Evolutionary conservation across 2,797 vertebrate genomes (phyloP).

Genomic region (Halcyon badia): DNA sequence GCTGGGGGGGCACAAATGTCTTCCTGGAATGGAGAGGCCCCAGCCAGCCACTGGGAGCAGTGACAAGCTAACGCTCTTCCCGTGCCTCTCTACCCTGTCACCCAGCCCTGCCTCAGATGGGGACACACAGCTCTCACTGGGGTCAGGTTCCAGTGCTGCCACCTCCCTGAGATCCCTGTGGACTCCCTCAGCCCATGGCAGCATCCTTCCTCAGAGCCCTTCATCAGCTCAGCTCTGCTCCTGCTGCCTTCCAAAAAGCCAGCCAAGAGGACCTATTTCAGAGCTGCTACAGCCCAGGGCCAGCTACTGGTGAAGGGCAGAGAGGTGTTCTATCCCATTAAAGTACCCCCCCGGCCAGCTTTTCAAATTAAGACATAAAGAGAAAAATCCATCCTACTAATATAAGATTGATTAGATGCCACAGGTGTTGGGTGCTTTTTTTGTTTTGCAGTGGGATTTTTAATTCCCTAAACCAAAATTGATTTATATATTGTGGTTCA

Average conservation of each 20-base stretch:
- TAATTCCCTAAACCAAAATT: constrained; percentile 32
- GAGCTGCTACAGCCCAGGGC: not conserved
- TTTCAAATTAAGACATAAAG: constrained; percentile 45
- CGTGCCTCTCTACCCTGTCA: not conserved
- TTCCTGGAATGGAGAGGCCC: not conserved
- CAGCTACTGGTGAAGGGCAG: not conserved
- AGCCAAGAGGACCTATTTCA: not conserved
- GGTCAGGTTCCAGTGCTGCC: not conserved
- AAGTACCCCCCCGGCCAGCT: constrained; percentile 7
- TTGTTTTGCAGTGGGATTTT: not conserved
- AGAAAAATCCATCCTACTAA: constrained; percentile 64
- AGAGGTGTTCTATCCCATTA: not conserved
- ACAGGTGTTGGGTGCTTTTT: not conserved
- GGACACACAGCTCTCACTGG: not conserved
- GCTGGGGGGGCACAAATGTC: not conserved
- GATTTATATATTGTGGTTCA: constrained; percentile 21
- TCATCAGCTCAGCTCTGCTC: not conserved
- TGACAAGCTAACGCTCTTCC: not conserved
- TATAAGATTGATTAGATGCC: constrained; percentile 68
- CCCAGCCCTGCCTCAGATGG: not conserved
- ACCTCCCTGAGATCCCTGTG: not conserved
- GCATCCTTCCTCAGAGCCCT: not conserved
- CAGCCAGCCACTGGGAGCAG: not conserved
- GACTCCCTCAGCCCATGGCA: not conserved
- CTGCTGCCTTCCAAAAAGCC: not conserved